Conservation (phyloP, 2,888 invertebrate genomes). For the Oasisia sp. region DNA sequence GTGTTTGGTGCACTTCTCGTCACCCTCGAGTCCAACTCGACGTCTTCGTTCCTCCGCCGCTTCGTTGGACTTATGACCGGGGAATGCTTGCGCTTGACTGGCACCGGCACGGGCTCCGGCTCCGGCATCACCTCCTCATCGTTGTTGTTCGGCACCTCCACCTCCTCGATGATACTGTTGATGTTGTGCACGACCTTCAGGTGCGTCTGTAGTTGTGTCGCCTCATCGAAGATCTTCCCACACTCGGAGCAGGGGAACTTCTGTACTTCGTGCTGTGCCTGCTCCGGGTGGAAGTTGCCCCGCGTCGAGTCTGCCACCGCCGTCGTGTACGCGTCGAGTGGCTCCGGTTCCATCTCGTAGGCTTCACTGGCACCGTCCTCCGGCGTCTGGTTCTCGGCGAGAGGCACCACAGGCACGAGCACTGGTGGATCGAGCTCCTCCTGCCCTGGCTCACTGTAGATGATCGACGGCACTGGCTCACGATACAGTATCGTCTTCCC, state of each 20-base stretch:
- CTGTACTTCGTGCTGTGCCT: background rate
- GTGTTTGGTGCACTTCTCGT: background rate
- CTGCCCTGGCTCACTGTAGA: background rate
- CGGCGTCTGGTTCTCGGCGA: background rate
- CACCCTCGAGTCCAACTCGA: background rate
- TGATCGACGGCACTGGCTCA: background rate
- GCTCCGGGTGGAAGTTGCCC: background rate
- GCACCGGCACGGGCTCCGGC: background rate
- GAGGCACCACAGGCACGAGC: background rate
- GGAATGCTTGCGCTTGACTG: constrained; percentile 12
- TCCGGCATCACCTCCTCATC: background rate
- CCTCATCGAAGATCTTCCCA: background rate
- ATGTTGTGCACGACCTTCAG: constrained; percentile 1
- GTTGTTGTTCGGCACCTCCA: background rate
- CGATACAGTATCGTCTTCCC: constrained; percentile 40
- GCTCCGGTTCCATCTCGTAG: background rate
- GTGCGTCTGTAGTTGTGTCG: background rate
- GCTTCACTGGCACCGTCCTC: background rate
- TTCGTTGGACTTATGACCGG: background rate
- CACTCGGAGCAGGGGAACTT: background rate
- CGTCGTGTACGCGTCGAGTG: background rate
- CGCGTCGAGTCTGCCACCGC: background rate
- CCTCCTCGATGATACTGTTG: constrained; percentile 12
- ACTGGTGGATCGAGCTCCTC: background rate
- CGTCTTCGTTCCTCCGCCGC: background rate